Evolutionary conservation across 2,888 invertebrate species (phyloP).

Genomic region (Hyppa rectilinea): DNA sequence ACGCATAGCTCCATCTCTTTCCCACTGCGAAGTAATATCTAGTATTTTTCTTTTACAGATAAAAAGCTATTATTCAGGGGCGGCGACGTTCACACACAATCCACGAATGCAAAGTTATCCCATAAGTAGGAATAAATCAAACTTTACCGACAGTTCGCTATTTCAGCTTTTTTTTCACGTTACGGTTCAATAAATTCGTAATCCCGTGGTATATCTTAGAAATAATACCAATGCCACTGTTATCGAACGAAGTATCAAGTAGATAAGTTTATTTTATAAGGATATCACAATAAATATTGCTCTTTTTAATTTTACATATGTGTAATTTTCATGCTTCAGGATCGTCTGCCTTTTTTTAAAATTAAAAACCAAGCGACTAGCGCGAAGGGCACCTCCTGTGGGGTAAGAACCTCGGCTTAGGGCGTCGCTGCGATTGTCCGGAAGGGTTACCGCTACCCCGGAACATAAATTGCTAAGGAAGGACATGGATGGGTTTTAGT

Average conservation of each 20-base stretch:
- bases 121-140: constrained; percentile 57
- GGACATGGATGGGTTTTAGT: too few species aligned
- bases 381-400: too few species aligned
- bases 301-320: neutral
- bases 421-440: too few species aligned
- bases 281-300: neutral
- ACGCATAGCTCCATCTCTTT: too few species aligned
- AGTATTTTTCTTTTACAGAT: constrained; percentile 28
- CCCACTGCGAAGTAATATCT: too few species aligned
- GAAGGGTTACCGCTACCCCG: too few species aligned
- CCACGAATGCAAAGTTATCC: constrained; percentile 47
- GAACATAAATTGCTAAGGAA: too few species aligned
- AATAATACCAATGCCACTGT: constrained; percentile 10
- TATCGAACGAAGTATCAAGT: constrained; percentile 6
- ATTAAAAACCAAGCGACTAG: too few species aligned
- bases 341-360: too few species aligned
- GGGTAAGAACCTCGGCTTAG: too few species aligned
- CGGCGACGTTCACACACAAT: constrained; percentile 30
- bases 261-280: neutral
- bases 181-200: constrained; percentile 37
- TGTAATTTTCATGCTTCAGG: neutral
- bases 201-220: constrained; percentile 24
- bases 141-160: constrained; percentile 47
- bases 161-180: constrained; percentile 43
- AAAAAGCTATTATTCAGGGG: constrained; percentile 20